Conservation (phyloP, 2,888 invertebrate species). For the Adineta ricciae region DNA sequence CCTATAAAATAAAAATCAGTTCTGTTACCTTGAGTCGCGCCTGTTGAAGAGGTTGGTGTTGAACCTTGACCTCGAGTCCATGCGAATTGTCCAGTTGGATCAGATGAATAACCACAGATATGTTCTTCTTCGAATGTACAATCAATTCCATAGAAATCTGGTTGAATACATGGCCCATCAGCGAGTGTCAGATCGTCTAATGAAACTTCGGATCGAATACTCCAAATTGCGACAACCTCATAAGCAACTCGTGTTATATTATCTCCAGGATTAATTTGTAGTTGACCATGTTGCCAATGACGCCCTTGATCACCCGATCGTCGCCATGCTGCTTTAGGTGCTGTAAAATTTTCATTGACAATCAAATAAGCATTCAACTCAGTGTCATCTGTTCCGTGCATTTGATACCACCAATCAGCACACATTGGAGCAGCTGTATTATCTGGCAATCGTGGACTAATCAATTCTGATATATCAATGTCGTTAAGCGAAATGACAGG, state of each 20-base stretch:
- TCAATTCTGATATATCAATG: neutral
- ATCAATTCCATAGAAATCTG: constrained; percentile 13
- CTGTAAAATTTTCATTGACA: neutral
- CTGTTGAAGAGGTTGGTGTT: constrained; percentile 17
- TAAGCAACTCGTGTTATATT: neutral
- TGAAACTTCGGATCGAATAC: neutral
- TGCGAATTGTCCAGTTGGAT: constrained; percentile 22
- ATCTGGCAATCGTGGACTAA: neutral
- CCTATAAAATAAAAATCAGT: neutral
- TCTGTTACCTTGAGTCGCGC: constrained; percentile 4
- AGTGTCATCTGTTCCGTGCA: neutral
- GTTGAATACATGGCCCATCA: constrained; percentile 23
- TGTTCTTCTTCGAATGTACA: constrained; percentile 37
- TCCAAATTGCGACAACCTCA: neutral
- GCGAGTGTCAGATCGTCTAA: constrained; percentile 22
- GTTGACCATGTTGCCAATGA: constrained; percentile 27
- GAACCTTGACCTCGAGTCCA: constrained; percentile 22
- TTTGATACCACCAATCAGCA: constrained; percentile 10
- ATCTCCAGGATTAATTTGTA: constrained; percentile 18
- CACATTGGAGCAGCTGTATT: neutral
- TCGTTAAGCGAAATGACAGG: neutral
- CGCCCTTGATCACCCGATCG: constrained; percentile 28
- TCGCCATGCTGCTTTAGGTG: constrained; percentile 5
- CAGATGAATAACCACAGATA: constrained; percentile 36
- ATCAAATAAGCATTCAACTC: neutral